Percentiles rank a stretch among this genome's conserved stretches.
Conservation (phyloP, 1,140 invertebrate genomes). For the Orius insidiosus region DNA sequence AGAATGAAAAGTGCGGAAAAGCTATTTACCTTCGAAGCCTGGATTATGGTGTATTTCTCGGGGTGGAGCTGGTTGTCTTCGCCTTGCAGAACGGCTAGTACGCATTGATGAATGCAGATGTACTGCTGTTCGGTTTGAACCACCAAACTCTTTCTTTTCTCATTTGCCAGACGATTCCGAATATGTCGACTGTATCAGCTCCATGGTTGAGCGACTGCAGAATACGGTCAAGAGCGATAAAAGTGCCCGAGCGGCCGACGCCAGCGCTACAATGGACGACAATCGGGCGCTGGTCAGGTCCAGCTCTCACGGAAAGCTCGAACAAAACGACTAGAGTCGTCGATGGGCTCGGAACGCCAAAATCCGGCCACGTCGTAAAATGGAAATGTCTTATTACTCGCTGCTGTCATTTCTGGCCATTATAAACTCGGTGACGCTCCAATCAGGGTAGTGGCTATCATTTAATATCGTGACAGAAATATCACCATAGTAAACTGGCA, state of each 20-base stretch:
- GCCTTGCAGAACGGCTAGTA: constrained; percentile 81
- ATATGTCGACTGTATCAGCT: constrained; percentile 78
- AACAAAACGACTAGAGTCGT: constrained; percentile 81
- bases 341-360: constrained; percentile 85
- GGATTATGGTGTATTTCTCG: constrained; percentile 78
- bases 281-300: constrained; percentile 73
- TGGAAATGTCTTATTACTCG: constrained; percentile 82
- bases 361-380: constrained; percentile 95
- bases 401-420: constrained; percentile 69
- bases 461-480: constrained; percentile 86
- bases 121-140: constrained; percentile 94
- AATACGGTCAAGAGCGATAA: constrained; percentile 84
- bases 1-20: too few relatives aligned
- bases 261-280: constrained; percentile 87
- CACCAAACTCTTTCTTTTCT: constrained; percentile 92
- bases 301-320: constrained; percentile 78
- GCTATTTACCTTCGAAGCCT: constrained; percentile 67
- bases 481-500: constrained; percentile 91
- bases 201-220: constrained; percentile 61
- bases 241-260: constrained; percentile 79
- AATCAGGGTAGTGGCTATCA: constrained; percentile 84
- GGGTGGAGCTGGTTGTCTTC: constrained; percentile 56
- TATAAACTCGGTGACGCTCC: constrained; percentile 89
- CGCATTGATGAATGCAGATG: constrained; percentile 90
- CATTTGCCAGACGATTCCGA: constrained; percentile 92